These are phyloP conservation scores for Muscicapa striata DNA, from an alignment of 2,797 vertebrate genomes.

Conservation along the genomic window DNA sequence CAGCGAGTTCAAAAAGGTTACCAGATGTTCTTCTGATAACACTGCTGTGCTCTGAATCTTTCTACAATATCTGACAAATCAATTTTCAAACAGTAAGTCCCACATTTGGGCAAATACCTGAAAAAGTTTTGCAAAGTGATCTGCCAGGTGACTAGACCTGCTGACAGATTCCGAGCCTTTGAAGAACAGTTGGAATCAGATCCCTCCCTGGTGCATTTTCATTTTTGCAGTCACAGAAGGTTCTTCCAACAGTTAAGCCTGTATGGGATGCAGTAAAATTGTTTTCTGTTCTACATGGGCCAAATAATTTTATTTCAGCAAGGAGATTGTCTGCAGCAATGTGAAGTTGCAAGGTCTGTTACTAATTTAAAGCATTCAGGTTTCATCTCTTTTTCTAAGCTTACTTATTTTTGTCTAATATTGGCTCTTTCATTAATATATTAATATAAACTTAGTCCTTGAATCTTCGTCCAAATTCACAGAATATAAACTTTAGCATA, in stretches of 20 bases:
- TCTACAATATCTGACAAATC: background rate
- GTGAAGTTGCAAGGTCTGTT: background rate
- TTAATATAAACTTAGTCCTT: background rate
- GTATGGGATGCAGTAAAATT: background rate
- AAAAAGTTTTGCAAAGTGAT: background rate
- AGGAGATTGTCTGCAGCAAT: background rate
- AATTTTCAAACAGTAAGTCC: background rate
- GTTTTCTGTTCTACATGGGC: background rate
- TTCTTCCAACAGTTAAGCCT: background rate
- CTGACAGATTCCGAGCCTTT: background rate
- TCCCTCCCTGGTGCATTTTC: background rate
- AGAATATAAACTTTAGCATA: background rate
- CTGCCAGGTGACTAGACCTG: background rate
- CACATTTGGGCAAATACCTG: background rate
- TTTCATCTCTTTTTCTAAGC: background rate
- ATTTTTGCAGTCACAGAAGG: background rate
- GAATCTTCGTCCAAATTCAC: background rate
- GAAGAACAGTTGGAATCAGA: background rate
- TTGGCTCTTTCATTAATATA: background rate
- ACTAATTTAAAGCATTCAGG: background rate
- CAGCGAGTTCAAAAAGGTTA: background rate
- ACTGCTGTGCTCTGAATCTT: background rate
- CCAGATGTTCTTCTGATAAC: background rate
- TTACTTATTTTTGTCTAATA: background rate
- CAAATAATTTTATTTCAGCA: background rate